Percentiles rank a stretch among this genome's conserved stretches.
Conservation (phyloP, 2,888 invertebrate genomes). For the Amphipoea oculea region DNA sequence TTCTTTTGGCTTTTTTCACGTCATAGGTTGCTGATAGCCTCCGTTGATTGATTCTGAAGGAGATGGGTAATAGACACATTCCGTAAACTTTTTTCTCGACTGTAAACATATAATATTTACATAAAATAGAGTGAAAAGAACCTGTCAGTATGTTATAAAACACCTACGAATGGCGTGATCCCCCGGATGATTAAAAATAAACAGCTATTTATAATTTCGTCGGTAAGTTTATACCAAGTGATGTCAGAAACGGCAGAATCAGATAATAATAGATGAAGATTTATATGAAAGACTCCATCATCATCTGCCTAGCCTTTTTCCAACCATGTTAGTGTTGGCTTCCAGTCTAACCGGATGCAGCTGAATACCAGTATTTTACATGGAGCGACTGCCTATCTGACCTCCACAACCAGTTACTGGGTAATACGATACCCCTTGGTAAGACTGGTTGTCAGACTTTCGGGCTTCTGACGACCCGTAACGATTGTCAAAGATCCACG, state of each 20-base stretch:
- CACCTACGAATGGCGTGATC: conserved; percentile 11
- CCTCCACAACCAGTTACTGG: too few relatives aligned
- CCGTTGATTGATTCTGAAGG: conserved; percentile 17
- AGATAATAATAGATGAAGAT: conserved; percentile 12
- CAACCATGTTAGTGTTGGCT: too few relatives aligned
- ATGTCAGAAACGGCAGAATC: conserved; percentile 34
- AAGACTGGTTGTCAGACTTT: too few relatives aligned
- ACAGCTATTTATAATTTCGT: conserved; percentile 41
- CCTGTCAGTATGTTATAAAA: conserved; percentile 38
- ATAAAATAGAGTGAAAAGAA: conserved; percentile 20
- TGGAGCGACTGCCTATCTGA: too few relatives aligned
- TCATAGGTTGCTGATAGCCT: neutral
- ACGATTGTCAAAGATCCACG: neutral
- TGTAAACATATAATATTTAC: conserved; percentile 40
- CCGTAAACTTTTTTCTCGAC: neutral
- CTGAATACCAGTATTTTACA: too few relatives aligned
- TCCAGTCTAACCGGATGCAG: too few relatives aligned
- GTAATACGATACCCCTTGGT: too few relatives aligned
- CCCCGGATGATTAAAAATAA: conserved; percentile 40
- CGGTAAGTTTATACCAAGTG: conserved; percentile 15
- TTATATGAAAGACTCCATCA: neutral
- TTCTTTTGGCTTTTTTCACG: neutral
- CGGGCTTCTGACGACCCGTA: too few relatives aligned
- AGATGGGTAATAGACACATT: conserved; percentile 40
- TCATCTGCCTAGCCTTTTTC: too few relatives aligned